A percentile compares a stretch with the other conserved stretches of the same genome.
These are phyloP conservation scores for Heteromurus nitidus DNA, from an alignment of 2,888 invertebrate genomes.

Conservation along the genomic window DNA sequence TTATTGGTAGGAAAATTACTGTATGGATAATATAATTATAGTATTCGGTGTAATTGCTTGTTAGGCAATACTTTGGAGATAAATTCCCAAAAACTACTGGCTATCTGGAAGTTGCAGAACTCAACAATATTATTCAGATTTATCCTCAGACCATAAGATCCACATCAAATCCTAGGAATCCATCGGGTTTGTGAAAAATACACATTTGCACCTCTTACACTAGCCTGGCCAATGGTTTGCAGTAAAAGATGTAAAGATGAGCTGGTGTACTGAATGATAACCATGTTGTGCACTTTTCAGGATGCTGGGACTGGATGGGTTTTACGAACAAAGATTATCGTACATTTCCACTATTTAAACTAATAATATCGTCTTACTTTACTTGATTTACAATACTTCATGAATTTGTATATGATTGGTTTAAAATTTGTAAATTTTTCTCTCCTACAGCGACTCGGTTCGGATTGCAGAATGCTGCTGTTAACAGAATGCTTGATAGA, in stretches of 20 bases:
- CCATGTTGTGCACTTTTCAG: neutral
- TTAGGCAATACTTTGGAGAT: conserved; percentile 64
- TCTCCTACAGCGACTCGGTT: conserved; percentile 35
- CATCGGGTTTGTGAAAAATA: conserved; percentile 19
- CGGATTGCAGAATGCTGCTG: conserved; percentile 53
- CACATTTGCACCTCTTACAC: neutral
- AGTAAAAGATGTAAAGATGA: neutral
- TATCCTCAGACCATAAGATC: conserved; percentile 66
- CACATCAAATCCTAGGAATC: conserved; percentile 44
- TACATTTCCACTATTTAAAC: conserved; percentile 37
- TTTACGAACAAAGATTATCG: conserved; percentile 65
- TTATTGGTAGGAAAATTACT: neutral
- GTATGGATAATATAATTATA: neutral
- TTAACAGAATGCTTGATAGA: conserved; percentile 60
- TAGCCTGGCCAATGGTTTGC: neutral
- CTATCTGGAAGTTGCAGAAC: conserved; percentile 69
- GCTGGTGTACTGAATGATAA: neutral
- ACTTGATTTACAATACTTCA: neutral
- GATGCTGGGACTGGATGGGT: conserved; percentile 71
- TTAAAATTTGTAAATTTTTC: neutral
- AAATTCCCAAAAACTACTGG: conserved; percentile 68
- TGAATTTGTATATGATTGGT: neutral
- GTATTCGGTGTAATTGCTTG: neutral
- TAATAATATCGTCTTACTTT: too few relatives aligned
- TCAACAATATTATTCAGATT: conserved; percentile 67